Percentiles rank a stretch among this genome's conserved stretches.
Evolutionary conservation across 2,888 invertebrate species (phyloP).

Genomic region (Stenolophus ochropezus): DNA sequence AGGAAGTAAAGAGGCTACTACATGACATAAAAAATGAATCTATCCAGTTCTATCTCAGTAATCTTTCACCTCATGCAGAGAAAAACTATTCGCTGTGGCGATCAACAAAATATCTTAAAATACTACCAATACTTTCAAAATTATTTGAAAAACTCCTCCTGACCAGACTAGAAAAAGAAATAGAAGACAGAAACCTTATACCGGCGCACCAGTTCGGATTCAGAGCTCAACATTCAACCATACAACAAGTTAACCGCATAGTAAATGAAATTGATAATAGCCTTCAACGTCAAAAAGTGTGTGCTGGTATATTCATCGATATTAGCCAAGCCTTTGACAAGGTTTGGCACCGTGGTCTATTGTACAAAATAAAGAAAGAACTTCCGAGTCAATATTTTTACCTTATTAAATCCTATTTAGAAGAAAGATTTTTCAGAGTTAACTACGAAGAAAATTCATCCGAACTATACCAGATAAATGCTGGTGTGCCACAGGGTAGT

Average conservation of each 20-base stretch:
- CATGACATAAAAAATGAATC: constrained; percentile 17
- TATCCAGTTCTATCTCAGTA: no score
- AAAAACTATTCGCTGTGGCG: constrained; percentile 58
- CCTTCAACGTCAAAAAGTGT: constrained; percentile 50
- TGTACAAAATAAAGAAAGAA: constrained; percentile 49
- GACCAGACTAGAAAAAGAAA: constrained; percentile 42
- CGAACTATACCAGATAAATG: constrained; percentile 18
- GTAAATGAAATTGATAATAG: constrained; percentile 39
- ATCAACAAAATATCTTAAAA: no score
- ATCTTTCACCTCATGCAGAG: constrained; percentile 28
- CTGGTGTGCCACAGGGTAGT: constrained; percentile 56
- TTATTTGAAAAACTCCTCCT: constrained; percentile 60
- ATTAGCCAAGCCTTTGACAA: constrained; percentile 54
- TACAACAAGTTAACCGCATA: constrained; percentile 62
- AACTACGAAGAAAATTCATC: neutral
- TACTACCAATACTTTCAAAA: neutral
- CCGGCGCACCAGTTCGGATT: constrained; percentile 62
- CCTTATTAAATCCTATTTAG: no score
- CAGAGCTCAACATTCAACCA: constrained; percentile 59
- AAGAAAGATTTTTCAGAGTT: constrained; percentile 59
- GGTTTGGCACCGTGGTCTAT: no score
- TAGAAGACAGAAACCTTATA: constrained; percentile 54
- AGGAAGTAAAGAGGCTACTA: constrained; percentile 53
- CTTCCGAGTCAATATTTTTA: constrained; percentile 37
- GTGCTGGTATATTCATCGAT: constrained; percentile 57